Conservation (phyloP, 1,140 invertebrate species). For the Aporrectodea caliginosa region DNA sequence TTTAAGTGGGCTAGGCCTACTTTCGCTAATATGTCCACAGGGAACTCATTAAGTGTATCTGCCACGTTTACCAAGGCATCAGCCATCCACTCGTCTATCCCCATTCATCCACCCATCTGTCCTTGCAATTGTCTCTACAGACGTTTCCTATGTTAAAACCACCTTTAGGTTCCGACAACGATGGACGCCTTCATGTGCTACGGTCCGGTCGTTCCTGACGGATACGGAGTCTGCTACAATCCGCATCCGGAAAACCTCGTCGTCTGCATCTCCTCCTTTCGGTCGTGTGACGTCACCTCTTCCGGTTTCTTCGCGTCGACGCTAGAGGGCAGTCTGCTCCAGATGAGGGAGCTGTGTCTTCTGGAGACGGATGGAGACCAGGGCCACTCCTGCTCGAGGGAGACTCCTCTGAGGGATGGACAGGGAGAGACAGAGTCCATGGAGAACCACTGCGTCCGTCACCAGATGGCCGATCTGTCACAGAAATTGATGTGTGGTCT, state of each 20-base stretch:
- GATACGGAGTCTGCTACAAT: conserved; percentile 97
- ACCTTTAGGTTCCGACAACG: conserved; percentile 45
- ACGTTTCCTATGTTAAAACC: not conserved
- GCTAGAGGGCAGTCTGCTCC: conserved; percentile 13
- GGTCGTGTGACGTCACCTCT: conserved; percentile 5
- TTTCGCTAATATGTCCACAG: no score
- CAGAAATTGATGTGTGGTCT: no score
- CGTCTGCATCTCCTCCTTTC: conserved; percentile 61
- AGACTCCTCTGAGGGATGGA: not conserved
- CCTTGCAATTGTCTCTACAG: not conserved
- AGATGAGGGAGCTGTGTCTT: conserved; percentile 25
- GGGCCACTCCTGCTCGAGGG: not conserved
- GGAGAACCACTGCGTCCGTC: not conserved
- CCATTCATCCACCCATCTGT: not conserved
- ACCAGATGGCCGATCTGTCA: no score
- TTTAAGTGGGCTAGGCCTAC: no score
- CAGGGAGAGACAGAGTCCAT: not conserved
- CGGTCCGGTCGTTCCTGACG: conserved; percentile 93
- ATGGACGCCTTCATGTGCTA: conserved; percentile 86
- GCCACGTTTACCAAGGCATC: not conserved
- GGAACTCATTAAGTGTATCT: no score
- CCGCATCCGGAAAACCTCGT: conserved; percentile 77
- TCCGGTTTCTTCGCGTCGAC: conserved; percentile 17
- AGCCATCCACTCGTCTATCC: not conserved
- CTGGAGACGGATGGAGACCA: not conserved